These are phyloP conservation scores for Heliconius ismenius DNA, from an alignment of 2,888 invertebrate species.

Conservation along the genomic window DNA sequence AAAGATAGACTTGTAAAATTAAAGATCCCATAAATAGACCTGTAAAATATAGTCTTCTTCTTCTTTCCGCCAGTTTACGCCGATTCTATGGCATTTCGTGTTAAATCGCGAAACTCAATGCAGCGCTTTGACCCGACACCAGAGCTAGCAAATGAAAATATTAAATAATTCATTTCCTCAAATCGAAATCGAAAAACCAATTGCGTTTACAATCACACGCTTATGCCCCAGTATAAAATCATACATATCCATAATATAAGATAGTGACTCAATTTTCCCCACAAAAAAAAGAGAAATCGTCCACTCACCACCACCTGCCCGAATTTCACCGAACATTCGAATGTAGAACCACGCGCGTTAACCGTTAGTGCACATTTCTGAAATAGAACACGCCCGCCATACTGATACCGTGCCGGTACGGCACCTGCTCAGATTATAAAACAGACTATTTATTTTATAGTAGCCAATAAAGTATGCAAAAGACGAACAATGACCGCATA, in stretches of 20 bases:
- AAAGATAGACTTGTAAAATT: no score
- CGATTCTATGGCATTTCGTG: no score
- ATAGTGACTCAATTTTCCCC: not conserved
- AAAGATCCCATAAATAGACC: no score
- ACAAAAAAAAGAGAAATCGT: slow-evolving; percentile 63
- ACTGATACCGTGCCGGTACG: slow-evolving; percentile 68
- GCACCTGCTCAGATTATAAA: slow-evolving; percentile 75
- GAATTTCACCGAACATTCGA: slow-evolving; percentile 79
- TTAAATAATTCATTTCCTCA: no score
- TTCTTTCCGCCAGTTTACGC: no score
- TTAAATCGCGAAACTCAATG: no score
- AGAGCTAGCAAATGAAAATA: no score
- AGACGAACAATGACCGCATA: slow-evolving; percentile 58
- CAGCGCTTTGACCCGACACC: no score
- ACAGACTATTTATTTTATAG: slow-evolving; percentile 76
- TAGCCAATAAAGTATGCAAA: slow-evolving; percentile 72
- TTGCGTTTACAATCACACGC: no score
- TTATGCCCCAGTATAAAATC: no score
- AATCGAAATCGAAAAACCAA: no score
- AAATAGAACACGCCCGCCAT: slow-evolving; percentile 80
- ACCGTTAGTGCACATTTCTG: slow-evolving; percentile 81
- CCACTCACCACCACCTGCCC: slow-evolving; percentile 56
- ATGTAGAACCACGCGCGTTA: slow-evolving; percentile 74
- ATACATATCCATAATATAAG: not conserved
- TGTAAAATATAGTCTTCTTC: no score